phyloP scores from a whole-genome alignment of 2,113 vertebrate genomes.

The Sturnira hondurensis region DNA sequence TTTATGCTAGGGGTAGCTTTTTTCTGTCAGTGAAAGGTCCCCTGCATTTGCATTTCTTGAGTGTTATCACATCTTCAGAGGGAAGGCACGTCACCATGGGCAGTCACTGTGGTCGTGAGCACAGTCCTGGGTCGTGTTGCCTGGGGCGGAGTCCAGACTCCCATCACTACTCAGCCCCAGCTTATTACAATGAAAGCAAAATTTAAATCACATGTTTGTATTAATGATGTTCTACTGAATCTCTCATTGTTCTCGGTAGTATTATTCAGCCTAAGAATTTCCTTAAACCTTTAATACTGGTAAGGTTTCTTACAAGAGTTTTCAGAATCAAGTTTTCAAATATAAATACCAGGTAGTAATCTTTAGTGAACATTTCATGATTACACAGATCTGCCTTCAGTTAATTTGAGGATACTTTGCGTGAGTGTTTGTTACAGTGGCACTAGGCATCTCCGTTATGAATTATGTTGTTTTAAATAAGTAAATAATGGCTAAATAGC shows the following conservation, averaged over 20 bases:
- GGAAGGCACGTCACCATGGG: background rate
- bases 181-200: background rate
- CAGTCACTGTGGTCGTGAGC: background rate
- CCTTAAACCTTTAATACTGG: background rate
- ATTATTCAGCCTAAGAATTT: background rate
- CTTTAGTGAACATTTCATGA: background rate
- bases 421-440: background rate
- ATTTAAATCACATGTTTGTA: background rate
- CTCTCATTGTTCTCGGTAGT: background rate
- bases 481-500: background rate
- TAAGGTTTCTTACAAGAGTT: background rate
- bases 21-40: background rate
- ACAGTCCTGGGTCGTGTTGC: background rate
- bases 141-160: background rate
- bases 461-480: background rate
- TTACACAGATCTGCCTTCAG: background rate
- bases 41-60: background rate
- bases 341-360: background rate
- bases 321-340: constrained; percentile 32
- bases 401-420: background rate
- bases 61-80: background rate
- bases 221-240: background rate
- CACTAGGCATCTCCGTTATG: background rate
- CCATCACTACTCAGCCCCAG: background rate
- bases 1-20: background rate